A percentile compares a stretch with the other conserved stretches of the same genome.
phyloP scores from a whole-genome alignment of 2,888 invertebrate genomes.

The Horisme vitalbata region DNA sequence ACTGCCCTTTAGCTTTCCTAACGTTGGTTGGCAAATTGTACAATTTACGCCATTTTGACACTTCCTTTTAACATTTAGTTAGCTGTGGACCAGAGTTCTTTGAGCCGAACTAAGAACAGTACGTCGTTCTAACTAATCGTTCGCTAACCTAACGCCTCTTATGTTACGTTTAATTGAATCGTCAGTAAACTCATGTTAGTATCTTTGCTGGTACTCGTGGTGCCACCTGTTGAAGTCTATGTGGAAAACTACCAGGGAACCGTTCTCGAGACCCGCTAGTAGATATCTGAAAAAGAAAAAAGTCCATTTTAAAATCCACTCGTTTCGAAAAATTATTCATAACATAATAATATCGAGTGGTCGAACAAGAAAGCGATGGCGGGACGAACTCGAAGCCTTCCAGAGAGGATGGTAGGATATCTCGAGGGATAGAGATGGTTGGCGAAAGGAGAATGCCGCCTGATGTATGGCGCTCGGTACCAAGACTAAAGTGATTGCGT shows the following conservation, averaged over 20 bases:
- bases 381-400: no score
- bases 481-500: no score
- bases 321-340: no score
- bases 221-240: constrained; percentile 99
- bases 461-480: no score
- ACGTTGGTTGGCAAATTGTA: constrained; percentile 5
- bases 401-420: no score
- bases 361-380: no score
- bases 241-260: constrained; percentile 99
- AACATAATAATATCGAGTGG: no score
- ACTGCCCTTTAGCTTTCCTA: constrained; percentile 4
- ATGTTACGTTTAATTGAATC: constrained; percentile 39
- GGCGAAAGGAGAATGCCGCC: no score
- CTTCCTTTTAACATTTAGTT: no score
- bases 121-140: constrained; percentile 9
- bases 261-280: constrained; percentile 97
- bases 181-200: constrained; percentile 75
- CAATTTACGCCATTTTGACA: constrained; percentile 1
- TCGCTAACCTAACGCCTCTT: constrained; percentile 24
- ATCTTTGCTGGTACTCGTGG: constrained; percentile 97
- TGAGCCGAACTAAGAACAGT: constrained; percentile 8
- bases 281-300: constrained; percentile 90
- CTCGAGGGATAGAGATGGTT: no score
- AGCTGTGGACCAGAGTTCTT: constrained; percentile 5
- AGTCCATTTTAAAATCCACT: no score